Evolutionary conservation across 2,113 vertebrate genomes (phyloP), one percentile per base, ranked within the genome.

Genomic region (Grammomys dolichurus): DNA sequence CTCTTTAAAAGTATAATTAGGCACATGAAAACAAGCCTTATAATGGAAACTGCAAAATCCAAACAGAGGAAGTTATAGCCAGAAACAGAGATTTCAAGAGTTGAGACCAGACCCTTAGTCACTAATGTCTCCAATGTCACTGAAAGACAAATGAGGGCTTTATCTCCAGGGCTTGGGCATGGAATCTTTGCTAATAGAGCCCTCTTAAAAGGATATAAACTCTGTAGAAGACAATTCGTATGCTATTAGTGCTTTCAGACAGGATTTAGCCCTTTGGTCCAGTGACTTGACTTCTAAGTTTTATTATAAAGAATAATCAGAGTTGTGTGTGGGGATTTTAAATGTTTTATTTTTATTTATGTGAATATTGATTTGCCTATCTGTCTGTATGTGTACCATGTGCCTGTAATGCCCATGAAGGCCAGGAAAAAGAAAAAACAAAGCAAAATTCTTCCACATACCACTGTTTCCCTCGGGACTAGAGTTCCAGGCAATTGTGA

Each of bases 231-330:
- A 65, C 7, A 87, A 81, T 93, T 91, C 86, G 24, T 14, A 56
- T 81, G 9, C 19, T 36, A 63, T 85, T 81, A 40, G 65, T 65
- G 60, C 20, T 8, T 88, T 69, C 91, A 63, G 72, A 67, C 2
- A 63, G 84, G 33, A 73, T 20, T 22, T 82, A 90, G 11, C 24
- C 5, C 22, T 81, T 86, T 89, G 85, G 92, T 69, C 36, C 36
- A 65, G 8, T 81, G 24, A 89, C 82, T 91, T 94, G 36, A 78
- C 20, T 75, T 91, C 33, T 80, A 43, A n/a, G 31, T 91, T 94
- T 88, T 88, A 63, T 91, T 78, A 28, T 95, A 94, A 81, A 84
- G 31, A 80, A 94, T 54, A 56, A 48, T 14, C 54, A 92, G 26
- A 94, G 11, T 46, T 60, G 31, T 82, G 48, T 48, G 70, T 7